Evolutionary conservation across 2,888 invertebrate genomes (phyloP).

Genomic region (Sarcophaga carnaria): DNA sequence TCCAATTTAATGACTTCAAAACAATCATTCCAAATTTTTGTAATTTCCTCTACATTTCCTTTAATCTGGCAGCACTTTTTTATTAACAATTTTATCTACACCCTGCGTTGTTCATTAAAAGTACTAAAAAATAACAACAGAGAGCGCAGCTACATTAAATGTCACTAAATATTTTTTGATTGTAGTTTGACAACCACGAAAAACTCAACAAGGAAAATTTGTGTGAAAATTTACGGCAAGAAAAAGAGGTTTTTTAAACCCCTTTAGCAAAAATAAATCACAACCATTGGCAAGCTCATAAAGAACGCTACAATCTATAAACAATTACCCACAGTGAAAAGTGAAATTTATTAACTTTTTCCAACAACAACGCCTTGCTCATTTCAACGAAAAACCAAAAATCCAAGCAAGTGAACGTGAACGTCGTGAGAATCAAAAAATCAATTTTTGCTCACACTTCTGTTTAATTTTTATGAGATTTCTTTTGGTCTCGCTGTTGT

Average conservation of each 20-base stretch:
- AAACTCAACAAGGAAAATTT: conserved; percentile 55
- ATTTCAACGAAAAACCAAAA: background rate
- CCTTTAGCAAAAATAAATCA: background rate
- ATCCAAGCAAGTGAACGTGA: conserved; percentile 23
- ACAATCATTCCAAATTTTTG: too few species aligned
- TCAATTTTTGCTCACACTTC: conserved; percentile 47
- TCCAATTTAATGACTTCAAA: too few species aligned
- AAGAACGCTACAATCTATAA: background rate
- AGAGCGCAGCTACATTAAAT: conserved; percentile 35
- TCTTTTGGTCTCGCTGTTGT: conserved; percentile 1
- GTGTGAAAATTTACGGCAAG: conserved; percentile 40
- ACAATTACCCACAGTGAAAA: background rate
- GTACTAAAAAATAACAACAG: conserved; percentile 22
- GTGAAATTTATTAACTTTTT: background rate
- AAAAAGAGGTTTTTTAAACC: conserved; percentile 13
- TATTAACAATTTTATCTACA: background rate
- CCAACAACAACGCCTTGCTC: background rate
- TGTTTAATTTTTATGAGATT: background rate
- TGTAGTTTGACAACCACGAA: conserved; percentile 68
- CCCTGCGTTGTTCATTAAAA: background rate
- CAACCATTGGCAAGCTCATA: background rate
- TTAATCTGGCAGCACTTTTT: conserved; percentile 19
- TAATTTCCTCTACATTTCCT: too few species aligned
- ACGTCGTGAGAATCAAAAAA: conserved; percentile 34
- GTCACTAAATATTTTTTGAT: conserved; percentile 15